Percentiles rank a stretch among this genome's conserved stretches.
Conservation (phyloP, 1,140 invertebrate genomes). For the Nixonia krombeini region DNA sequence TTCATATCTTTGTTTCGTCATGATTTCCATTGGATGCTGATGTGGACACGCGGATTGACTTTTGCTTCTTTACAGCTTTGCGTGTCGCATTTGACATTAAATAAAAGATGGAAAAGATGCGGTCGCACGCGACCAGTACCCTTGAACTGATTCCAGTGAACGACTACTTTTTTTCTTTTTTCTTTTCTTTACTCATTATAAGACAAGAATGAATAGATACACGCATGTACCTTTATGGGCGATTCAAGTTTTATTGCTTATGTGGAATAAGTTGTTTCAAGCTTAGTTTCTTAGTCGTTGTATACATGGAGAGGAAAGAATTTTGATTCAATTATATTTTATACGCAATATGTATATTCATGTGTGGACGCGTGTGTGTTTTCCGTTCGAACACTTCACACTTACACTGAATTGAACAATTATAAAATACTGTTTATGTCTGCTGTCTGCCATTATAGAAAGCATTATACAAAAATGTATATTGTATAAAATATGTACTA, state of each 20-base stretch:
- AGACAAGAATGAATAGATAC: conserved; percentile 4
- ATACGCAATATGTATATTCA: neutral
- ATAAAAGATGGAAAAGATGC: conserved; percentile 33
- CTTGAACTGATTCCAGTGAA: conserved; percentile 36
- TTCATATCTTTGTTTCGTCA: conserved; percentile 4
- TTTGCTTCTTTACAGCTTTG: conserved; percentile 43
- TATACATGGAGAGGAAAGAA: neutral
- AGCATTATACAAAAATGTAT: too few relatives aligned
- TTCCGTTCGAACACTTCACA: neutral
- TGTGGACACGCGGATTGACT: conserved; percentile 9
- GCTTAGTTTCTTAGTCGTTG: neutral
- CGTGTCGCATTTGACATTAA: conserved; percentile 42
- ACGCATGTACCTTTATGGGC: conserved; percentile 15
- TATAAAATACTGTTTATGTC: too few relatives aligned
- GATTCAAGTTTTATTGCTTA: conserved; percentile 1
- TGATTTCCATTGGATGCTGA: too few relatives aligned
- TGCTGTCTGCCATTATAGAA: too few relatives aligned
- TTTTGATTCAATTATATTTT: neutral
- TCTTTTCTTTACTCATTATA: neutral
- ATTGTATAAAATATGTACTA: too few relatives aligned
- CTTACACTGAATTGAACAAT: too few relatives aligned
- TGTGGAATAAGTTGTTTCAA: neutral
- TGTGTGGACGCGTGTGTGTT: neutral
- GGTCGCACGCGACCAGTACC: conserved; percentile 34
- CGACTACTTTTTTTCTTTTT: conserved; percentile 13